phyloP scores from a whole-genome alignment of 1,140 invertebrate species.

The Coptotermes formosanus region DNA sequence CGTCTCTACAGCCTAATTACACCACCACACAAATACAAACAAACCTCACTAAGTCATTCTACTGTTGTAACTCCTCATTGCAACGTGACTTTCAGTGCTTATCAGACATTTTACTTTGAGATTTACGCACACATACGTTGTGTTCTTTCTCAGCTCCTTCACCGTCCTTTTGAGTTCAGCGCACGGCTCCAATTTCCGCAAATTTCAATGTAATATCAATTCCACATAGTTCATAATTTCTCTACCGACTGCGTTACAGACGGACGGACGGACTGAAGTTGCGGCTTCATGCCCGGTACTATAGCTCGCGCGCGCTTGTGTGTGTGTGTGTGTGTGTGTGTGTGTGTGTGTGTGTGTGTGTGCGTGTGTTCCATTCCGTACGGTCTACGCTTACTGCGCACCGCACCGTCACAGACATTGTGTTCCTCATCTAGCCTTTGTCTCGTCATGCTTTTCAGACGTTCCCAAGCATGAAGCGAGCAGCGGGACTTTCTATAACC shows the following conservation, averaged over 20 bases:
- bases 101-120: no score
- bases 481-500: neutral
- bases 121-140: no score
- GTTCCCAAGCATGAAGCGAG: slow-evolving; percentile 1
- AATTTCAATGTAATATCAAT: neutral
- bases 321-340: no score
- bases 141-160: no score
- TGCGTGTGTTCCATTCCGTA: neutral
- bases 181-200: neutral
- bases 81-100: no score
- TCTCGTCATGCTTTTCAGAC: neutral
- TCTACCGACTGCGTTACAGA: neutral
- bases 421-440: neutral
- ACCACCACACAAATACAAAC: no score
- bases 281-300: neutral
- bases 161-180: neutral
- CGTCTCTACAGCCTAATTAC: no score
- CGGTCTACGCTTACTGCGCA: neutral
- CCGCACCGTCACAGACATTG: neutral
- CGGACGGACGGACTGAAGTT: neutral
- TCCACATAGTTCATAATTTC: neutral
- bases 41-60: no score
- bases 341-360: no score
- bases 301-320: no score
- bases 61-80: no score